Evolutionary conservation across 2,888 invertebrate species (phyloP).

Genomic region (Quadroppia sp.): DNA sequence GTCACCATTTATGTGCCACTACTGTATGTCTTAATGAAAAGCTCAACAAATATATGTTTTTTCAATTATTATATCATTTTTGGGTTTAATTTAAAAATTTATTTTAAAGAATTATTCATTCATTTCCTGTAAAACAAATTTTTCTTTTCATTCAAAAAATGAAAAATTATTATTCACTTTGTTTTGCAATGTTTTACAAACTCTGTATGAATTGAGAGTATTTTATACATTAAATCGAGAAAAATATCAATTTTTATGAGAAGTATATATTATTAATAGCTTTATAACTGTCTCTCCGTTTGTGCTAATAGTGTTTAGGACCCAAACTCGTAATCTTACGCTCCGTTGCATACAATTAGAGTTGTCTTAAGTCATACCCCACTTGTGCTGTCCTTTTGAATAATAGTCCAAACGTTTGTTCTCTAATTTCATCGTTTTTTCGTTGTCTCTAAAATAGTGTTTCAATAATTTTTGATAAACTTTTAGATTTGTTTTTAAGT

Average conservation of each 20-base stretch:
- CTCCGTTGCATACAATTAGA: conserved; percentile 21
- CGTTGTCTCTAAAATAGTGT: no score
- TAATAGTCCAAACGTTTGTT: background rate
- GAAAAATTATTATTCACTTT: no score
- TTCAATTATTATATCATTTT: no score
- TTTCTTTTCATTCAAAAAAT: no score
- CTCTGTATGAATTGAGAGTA: background rate
- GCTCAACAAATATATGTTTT: no score
- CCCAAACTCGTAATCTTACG: conserved; percentile 27
- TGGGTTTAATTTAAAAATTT: no score
- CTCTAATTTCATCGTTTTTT: conserved; percentile 19
- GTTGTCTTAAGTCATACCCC: conserved; percentile 26
- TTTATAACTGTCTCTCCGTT: conserved; percentile 16
- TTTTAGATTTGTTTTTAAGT: no score
- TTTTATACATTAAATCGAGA: background rate
- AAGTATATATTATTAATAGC: background rate
- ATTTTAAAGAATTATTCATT: background rate
- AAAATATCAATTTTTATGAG: background rate
- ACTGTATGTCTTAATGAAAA: no score
- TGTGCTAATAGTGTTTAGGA: conserved; percentile 12
- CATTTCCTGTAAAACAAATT: background rate
- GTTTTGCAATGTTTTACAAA: conserved; percentile 1
- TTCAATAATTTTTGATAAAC: no score
- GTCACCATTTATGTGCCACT: no score
- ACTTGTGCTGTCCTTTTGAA: conserved; percentile 29